Base-by-base conservation (phyloP, 2,888 invertebrate genomes). In the Lepidocyrtoides sp. region DNA sequence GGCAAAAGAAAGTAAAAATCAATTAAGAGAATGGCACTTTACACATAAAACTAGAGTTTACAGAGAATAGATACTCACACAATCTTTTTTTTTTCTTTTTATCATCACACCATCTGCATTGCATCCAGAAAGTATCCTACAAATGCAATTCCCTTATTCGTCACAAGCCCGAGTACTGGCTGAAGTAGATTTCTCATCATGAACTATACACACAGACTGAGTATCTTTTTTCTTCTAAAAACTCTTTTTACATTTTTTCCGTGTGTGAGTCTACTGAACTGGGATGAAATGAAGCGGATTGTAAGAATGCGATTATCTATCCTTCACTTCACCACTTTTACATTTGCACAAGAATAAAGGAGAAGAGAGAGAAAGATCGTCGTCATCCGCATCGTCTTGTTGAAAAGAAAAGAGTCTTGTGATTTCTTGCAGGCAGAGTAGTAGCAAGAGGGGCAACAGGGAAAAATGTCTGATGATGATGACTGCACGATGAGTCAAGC, bases 241-340 rank as follows among this genome's bases (percentile, higher is more conserved):
- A 44, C 14, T n/a, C 23, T 60, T 57, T 51, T 48, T 66, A 44
- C 66, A 26, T 5, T 26, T 29, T 44, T 79, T 51, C 51, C 32
- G 23, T 72, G 0, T 41, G 1, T 41, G n/a, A 32, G 44, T 48
- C 23, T 72, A 54, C 79, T 79, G 79, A 79, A 54, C 79, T 36
- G 51, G 17, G 77, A 89, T 89, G 75, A 92, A 89, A 89, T 89
- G 92, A 92, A 92, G 89, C 89, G 89, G 86, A 89, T 92, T 92
- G 92, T 89, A 75, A 92, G 89, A 92, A 92, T 92, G 89, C 85
- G 92, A 92, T 92, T 92, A 89, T 92, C 89, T 89, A 89, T 86
- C 86, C 83, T 89, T 89, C 92, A 89, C 77, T 75, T 89, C 89
- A 83, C 82, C 84, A 89, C 89, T 89, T 83, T 83, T 89, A 89